Conservation (phyloP, 2,797 vertebrate genomes). For the Eptatretus atami region DNA sequence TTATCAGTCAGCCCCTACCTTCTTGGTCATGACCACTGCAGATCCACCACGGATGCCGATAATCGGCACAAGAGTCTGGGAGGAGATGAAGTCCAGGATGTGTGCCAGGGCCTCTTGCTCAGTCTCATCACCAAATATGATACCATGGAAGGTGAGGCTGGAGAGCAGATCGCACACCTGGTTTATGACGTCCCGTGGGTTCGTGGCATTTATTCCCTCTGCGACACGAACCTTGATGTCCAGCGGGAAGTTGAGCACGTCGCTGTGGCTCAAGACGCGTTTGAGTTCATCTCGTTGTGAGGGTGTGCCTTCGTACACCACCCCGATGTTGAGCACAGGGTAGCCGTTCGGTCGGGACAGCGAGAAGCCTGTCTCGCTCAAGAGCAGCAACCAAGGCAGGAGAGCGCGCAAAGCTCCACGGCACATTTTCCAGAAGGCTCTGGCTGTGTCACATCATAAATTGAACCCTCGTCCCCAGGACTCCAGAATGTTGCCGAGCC, state of each 20-base stretch:
- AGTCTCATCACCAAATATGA: background rate
- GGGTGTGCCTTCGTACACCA: background rate
- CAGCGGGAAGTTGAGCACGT: slow-evolving; percentile 1
- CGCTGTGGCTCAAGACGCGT: slow-evolving; percentile 2
- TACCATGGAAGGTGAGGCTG: background rate
- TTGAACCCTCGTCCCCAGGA: too few relatives aligned
- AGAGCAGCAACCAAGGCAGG: too few relatives aligned
- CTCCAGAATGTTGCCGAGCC: too few relatives aligned
- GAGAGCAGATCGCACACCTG: slow-evolving; percentile 4
- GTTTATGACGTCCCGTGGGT: slow-evolving; percentile 3
- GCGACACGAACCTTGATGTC: slow-evolving; percentile 3
- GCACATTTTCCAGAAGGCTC: too few relatives aligned
- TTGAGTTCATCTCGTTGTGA: background rate
- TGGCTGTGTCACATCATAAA: too few relatives aligned
- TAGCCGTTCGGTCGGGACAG: background rate
- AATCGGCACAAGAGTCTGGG: slow-evolving; percentile 2
- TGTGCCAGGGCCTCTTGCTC: slow-evolving; percentile 1
- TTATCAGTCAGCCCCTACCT: background rate
- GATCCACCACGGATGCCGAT: slow-evolving; percentile 1
- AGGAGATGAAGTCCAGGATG: slow-evolving; percentile 6
- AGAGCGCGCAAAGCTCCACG: too few relatives aligned
- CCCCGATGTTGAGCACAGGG: slow-evolving; percentile 3
- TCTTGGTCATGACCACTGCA: slow-evolving; percentile 5
- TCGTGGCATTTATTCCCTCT: background rate
- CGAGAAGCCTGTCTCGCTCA: too few relatives aligned